Conservation (phyloP, 2,113 vertebrate genomes). For the Orthonyx spaldingii region DNA sequence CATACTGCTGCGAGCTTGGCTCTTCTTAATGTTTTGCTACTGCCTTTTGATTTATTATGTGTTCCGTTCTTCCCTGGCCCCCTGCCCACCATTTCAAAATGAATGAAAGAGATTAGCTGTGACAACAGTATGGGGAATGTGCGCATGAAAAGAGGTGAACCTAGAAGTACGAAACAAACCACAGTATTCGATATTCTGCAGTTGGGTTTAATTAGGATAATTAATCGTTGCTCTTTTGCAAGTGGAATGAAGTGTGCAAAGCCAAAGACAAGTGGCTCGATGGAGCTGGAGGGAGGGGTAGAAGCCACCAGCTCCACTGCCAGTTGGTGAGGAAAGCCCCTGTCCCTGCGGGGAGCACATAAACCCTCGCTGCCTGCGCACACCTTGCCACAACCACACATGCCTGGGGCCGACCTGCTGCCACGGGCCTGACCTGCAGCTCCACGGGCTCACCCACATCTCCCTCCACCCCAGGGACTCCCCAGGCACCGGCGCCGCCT, state of each 20-base stretch:
- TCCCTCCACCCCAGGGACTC: accelerated
- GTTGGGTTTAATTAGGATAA: not conserved
- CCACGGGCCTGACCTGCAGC: not conserved
- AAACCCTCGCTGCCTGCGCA: accelerated
- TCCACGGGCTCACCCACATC: not conserved
- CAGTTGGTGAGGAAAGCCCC: accelerated
- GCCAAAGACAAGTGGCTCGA: not conserved
- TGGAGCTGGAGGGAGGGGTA: not conserved
- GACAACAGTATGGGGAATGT: not conserved
- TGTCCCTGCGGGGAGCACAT: accelerated
- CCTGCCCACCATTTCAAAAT: not conserved
- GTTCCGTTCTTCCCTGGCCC: not conserved
- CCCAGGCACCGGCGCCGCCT: accelerated
- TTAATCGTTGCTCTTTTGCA: not conserved
- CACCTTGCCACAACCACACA: accelerated
- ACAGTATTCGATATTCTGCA: not conserved
- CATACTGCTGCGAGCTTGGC: not conserved
- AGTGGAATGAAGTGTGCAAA: not conserved
- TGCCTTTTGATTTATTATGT: not conserved
- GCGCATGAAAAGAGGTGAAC: not conserved
- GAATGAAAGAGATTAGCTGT: not conserved
- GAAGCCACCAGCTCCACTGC: not conserved
- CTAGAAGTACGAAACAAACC: not conserved
- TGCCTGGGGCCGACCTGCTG: accelerated
- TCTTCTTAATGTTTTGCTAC: not conserved